Base-by-base conservation (phyloP, 2,888 invertebrate species). In the Prenolepis imparis region DNA sequence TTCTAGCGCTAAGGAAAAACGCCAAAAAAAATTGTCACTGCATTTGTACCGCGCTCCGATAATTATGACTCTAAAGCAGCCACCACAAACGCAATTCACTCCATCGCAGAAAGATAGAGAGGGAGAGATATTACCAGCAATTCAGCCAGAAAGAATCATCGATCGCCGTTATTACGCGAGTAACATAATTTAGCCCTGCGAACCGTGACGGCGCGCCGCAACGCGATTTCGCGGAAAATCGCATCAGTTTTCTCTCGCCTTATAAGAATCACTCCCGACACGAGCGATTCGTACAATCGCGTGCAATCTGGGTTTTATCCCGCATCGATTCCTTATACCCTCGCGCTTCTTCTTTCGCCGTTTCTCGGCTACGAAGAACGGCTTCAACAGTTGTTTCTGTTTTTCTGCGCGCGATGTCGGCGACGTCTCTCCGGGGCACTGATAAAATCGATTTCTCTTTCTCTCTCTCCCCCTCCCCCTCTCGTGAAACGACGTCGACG, bases 381-480 rank as follows among this genome's bases (percentile, higher is more conserved):
- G 59, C 64, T 63, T 39, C 72, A 81, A 73, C 85, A 83, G 83
- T 85, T 85, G 85, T 78, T 85, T 85, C 81, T 84, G 84, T 85
- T 85, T 85, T 88, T 88, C 85, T 73, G 85, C 72, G 86, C 84
- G 84, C 73, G 74, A 75, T 48, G 77, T 82, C 82, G 73, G 74
- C 87, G 86, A 87, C 82, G 89, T 87, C 89, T 86, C 87, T 83
- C 86, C 82, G 80, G 85, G 83, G 86, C 86, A 86, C 90, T 87
- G 90, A 90, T 90, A 90, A 90, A 91, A 90, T 91, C 91, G 90
- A 91, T 91, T 89, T 86, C 82, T 80, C 82, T 68, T 24, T 21
- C 59, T 44, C 72, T 44, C n/a, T n/a, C 52, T 5, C 5, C 4
- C 36, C 5, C 36, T 3, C 28, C 1, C 28, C 28, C 28, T 44